Evolutionary conservation across 2,888 invertebrate genomes (phyloP).

Genomic region (Acronicta leporina): DNA sequence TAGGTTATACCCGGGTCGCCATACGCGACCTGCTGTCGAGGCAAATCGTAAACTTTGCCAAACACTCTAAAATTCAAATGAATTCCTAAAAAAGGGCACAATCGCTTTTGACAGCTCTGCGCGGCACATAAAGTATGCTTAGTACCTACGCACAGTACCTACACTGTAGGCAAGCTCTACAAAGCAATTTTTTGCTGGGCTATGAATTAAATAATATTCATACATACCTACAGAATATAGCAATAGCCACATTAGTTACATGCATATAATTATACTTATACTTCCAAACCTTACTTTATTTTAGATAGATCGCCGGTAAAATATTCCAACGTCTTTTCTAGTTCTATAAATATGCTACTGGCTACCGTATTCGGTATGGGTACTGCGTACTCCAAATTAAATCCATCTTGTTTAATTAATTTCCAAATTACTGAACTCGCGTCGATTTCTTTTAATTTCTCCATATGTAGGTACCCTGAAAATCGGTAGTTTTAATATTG

Average conservation of each 20-base stretch:
- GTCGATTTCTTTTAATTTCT: slow-evolving; percentile 65
- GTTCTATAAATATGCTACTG: slow-evolving; percentile 80
- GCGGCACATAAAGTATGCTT: no score
- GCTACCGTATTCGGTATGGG: slow-evolving; percentile 82
- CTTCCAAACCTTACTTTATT: slow-evolving; percentile 79
- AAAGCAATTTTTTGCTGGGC: no score
- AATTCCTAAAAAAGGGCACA: no score
- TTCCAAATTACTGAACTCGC: slow-evolving; percentile 68
- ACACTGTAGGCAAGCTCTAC: no score
- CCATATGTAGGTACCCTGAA: slow-evolving; percentile 58
- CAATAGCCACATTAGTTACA: no score
- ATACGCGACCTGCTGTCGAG: slow-evolving; percentile 92
- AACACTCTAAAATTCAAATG: slow-evolving; percentile 84
- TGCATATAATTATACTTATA: no score
- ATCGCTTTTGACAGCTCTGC: no score
- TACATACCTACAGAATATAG: no score
- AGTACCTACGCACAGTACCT: no score
- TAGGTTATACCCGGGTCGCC: slow-evolving; percentile 91
- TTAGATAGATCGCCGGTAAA: slow-evolving; percentile 90
- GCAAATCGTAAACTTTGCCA: slow-evolving; percentile 91
- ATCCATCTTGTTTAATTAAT: slow-evolving; percentile 82
- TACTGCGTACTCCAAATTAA: slow-evolving; percentile 89
- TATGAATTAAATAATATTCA: no score
- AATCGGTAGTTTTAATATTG: slow-evolving; percentile 1
- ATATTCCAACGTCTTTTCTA: slow-evolving; percentile 89